These are phyloP conservation scores for Parotocinclus haroldoi DNA, from an alignment of 2,797 vertebrate genomes.

Conservation along the genomic window DNA sequence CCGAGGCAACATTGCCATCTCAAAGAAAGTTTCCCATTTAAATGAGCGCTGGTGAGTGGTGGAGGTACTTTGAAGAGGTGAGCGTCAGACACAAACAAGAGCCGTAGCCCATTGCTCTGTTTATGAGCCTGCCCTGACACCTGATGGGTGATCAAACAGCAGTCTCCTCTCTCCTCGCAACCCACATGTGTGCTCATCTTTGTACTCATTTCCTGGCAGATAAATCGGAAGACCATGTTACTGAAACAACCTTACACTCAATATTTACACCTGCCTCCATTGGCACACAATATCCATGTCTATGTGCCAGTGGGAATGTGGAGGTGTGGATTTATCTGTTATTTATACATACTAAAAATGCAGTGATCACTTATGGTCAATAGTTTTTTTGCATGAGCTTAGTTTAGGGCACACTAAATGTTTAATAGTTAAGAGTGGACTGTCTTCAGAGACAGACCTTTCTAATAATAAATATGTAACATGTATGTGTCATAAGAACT, in stretches of 20 bases:
- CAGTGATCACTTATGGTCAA: not conserved
- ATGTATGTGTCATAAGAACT: no score
- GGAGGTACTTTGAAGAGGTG: slow-evolving; percentile 74
- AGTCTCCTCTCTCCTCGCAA: slow-evolving; percentile 62
- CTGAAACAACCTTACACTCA: slow-evolving; percentile 65
- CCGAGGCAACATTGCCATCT: slow-evolving; percentile 45
- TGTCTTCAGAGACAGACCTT: no score
- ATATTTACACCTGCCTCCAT: slow-evolving; percentile 69
- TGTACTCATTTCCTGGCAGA: slow-evolving; percentile 65
- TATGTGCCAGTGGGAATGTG: slow-evolving; percentile 49
- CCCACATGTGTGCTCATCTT: slow-evolving; percentile 70
- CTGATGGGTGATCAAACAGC: slow-evolving; percentile 79
- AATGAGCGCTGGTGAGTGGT: slow-evolving; percentile 71
- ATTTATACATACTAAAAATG: not conserved
- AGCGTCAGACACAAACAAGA: slow-evolving; percentile 72
- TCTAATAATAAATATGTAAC: no score
- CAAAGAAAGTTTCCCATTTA: slow-evolving; percentile 73
- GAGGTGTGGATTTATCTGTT: slow-evolving; percentile 19
- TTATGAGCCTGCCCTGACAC: slow-evolving; percentile 73
- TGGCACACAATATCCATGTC: slow-evolving; percentile 56
- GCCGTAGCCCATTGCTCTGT: slow-evolving; percentile 72
- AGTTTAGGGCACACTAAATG: not conserved
- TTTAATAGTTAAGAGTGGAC: no score
- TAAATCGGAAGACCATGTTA: slow-evolving; percentile 69
- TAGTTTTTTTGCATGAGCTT: not conserved